These are phyloP conservation scores for Gnatocerus cornutus DNA, from an alignment of 2,888 invertebrate genomes.

Conservation along the genomic window DNA sequence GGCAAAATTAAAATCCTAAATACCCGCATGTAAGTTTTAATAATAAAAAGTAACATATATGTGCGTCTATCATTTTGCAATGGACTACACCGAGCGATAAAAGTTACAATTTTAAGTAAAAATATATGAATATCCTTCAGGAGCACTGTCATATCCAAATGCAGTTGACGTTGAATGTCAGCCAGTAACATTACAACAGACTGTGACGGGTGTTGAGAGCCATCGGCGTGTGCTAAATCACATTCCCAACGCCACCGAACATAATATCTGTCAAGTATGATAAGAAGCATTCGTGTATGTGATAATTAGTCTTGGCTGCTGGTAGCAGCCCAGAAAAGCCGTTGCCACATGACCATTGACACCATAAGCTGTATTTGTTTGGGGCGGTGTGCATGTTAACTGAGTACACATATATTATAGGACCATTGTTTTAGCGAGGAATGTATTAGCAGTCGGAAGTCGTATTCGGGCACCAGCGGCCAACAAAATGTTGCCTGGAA, in stretches of 20 bases:
- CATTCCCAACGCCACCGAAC: conserved; percentile 63
- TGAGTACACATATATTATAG: conserved; percentile 67
- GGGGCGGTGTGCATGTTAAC: conserved; percentile 62
- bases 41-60: no score
- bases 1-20: no score
- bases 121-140: no score
- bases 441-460: conserved; percentile 62
- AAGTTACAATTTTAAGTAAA: no score
- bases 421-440: conserved; percentile 67
- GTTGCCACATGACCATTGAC: conserved; percentile 54
- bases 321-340: conserved; percentile 61
- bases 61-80: no score
- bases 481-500: conserved; percentile 36
- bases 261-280: conserved; percentile 71
- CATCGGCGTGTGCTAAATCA: conserved; percentile 57
- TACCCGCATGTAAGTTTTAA: no score
- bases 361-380: conserved; percentile 50
- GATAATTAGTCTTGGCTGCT: conserved; percentile 70
- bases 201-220: conserved; percentile 54
- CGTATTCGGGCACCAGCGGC: conserved; percentile 53
- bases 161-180: conserved; percentile 66
- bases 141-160: conserved; percentile 53
- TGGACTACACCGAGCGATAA: no score
- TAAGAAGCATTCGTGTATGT: conserved; percentile 71
- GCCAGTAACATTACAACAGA: conserved; percentile 63